Evolutionary conservation across 1,140 invertebrate genomes (phyloP).

Genomic region (Colletes latitarsis): DNA sequence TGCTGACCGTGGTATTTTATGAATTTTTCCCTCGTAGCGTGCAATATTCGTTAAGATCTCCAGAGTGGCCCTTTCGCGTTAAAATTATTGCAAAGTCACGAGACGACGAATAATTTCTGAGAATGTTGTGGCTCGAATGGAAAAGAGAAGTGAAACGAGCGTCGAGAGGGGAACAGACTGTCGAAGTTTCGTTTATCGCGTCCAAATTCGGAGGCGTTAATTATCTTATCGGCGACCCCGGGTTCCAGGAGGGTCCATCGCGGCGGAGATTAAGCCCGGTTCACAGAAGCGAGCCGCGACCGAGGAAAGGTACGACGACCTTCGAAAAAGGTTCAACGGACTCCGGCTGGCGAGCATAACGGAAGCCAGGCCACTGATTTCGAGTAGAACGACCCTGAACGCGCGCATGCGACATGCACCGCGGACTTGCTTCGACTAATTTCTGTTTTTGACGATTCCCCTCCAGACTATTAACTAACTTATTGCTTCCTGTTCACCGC

Average conservation of each 20-base stretch:
- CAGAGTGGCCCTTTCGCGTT: no score
- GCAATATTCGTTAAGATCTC: no score
- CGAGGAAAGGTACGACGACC: constrained; percentile 63
- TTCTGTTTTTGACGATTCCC: neutral
- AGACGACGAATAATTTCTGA: no score
- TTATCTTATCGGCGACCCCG: constrained; percentile 30
- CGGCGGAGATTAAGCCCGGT: constrained; percentile 48
- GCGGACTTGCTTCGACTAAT: constrained; percentile 28
- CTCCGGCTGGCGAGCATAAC: constrained; percentile 51
- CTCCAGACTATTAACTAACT: neutral
- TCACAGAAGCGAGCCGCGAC: constrained; percentile 58
- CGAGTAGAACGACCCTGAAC: constrained; percentile 64
- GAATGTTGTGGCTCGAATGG: neutral
- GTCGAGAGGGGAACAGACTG: neutral
- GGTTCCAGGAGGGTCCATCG: neutral
- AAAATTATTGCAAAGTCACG: no score
- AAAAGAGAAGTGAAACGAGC: no score
- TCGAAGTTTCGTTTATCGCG: neutral
- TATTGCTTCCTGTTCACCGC: neutral
- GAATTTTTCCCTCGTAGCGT: no score
- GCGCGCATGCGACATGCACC: neutral
- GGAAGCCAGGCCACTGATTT: constrained; percentile 64
- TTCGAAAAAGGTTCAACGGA: constrained; percentile 65
- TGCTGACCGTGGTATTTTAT: no score
- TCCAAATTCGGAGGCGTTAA: constrained; percentile 12